phyloP scores from a whole-genome alignment of 2,113 vertebrate species.

The Gnathonemus longibarbis region DNA sequence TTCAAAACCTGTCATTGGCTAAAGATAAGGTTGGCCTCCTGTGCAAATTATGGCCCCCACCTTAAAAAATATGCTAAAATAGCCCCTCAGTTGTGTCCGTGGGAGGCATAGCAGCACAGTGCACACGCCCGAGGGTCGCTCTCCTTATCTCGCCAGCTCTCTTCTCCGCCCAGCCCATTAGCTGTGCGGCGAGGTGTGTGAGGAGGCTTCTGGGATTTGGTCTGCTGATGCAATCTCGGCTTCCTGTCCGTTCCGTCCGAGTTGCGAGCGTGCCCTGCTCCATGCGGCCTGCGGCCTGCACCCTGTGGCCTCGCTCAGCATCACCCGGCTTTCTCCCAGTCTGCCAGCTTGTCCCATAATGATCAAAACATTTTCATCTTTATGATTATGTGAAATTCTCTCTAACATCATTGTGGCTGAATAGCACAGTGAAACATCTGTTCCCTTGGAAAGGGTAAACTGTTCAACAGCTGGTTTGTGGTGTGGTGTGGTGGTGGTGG shows the following conservation, averaged over 20 bases:
- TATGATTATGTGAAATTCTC: not conserved
- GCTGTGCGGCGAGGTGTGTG: slow-evolving; percentile 34
- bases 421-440: not conserved
- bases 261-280: too few relatives aligned
- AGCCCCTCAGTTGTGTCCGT: not conserved
- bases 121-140: not conserved
- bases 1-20: not conserved
- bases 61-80: not conserved
- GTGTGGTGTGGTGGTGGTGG: not conserved
- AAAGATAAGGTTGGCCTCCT: not conserved
- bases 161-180: not conserved
- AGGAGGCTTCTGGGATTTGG: slow-evolving; percentile 36
- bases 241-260: slow-evolving; percentile 34
- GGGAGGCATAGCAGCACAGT: not conserved
- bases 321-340: not conserved
- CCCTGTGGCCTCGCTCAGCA: not conserved
- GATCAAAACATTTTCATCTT: not conserved
- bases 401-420: too few relatives aligned
- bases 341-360: not conserved
- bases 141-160: not conserved
- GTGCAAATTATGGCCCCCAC: not conserved
- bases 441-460: not conserved
- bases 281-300: too few relatives aligned
- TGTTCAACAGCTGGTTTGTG: not conserved
- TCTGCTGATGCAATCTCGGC: slow-evolving; percentile 38